phyloP scores from a whole-genome alignment of 2,888 invertebrate genomes.

The Altica lythri region DNA sequence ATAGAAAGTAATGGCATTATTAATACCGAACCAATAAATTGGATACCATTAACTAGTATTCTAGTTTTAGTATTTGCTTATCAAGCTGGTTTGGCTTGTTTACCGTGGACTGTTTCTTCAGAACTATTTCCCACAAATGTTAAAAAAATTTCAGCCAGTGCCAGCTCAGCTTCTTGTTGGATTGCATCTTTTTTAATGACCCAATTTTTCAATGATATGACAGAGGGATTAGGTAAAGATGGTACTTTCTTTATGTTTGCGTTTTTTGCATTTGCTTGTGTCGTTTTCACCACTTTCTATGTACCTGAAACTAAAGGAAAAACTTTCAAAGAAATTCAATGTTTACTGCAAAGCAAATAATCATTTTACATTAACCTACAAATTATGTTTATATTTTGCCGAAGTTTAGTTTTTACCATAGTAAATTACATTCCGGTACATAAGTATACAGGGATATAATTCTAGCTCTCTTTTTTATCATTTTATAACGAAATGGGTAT shows the following conservation, averaged over 20 bases:
- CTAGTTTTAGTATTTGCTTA: constrained; percentile 70
- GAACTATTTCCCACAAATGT: constrained; percentile 80
- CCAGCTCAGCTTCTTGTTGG: constrained; percentile 78
- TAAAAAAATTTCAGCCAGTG: constrained; percentile 72
- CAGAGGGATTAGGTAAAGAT: constrained; percentile 62
- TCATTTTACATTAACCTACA: no score
- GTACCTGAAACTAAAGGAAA: no score
- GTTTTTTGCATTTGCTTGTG: constrained; percentile 59
- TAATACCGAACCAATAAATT: constrained; percentile 57
- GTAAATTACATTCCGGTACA: no score
- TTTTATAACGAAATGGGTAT: no score
- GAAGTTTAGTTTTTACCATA: no score
- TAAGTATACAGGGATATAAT: no score
- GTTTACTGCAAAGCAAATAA: no score
- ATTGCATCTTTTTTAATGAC: constrained; percentile 73
- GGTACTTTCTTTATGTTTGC: constrained; percentile 75
- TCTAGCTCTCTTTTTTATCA: no score
- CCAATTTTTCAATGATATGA: constrained; percentile 67
- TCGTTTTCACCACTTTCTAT: constrained; percentile 75
- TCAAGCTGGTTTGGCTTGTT: constrained; percentile 65
- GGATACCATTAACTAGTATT: constrained; percentile 74
- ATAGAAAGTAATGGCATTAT: constrained; percentile 62
- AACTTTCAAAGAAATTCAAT: no score
- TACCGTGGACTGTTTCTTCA: constrained; percentile 79
- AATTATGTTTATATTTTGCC: no score